Base-by-base conservation (phyloP, 2,797 vertebrate species). In the Chiroxiphia lanceolata region DNA sequence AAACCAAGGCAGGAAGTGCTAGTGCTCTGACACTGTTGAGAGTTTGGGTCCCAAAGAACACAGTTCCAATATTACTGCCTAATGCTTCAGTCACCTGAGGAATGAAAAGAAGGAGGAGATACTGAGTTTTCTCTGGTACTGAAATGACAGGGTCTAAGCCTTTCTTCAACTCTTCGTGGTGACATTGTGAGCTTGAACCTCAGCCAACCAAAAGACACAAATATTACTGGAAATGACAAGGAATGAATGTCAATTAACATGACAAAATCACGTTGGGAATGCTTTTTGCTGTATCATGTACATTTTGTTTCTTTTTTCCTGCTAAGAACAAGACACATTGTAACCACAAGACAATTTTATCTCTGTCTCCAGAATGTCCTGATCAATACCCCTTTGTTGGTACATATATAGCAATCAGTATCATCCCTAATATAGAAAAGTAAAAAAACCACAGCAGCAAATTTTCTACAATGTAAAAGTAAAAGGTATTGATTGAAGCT, bases 401-500 rank as follows among this genome's bases (percentile, higher is more conserved):
- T 67, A 68, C 0, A 0, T 44, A 65, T 68, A 56, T 65, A 92
- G 65, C 63, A 93, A 93, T 84, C 87, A 60, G 48, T 53, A 78
- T 53, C 50, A 77, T 65, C 42, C 11, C 38, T 67, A 76, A 83
- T 57, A 86, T 0, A 76, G 25, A 60, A 91, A 50, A 19, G 18
- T 50, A 44, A 81, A 78, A 79, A 65, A 45, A n/a, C 7, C 29
- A 68, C 15, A 87, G 40, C 18, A 80, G 40, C 50, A 91, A 78
- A 77, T 92, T 88, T 94, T 91, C 50, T 91, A 25, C 54, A 69
- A 13, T 34, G 38, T 75, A 82, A 50, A 88, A 57, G 25, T 42
- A 76, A 90, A 93, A 74, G 23, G 8, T 92, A 94, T 79, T 89
- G 90, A 93, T 90, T 92, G 45, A 83, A 85, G 17, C 9, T 79